phyloP scores from a whole-genome alignment of 1,140 invertebrate species.

The Bradysia coprophila region DNA sequence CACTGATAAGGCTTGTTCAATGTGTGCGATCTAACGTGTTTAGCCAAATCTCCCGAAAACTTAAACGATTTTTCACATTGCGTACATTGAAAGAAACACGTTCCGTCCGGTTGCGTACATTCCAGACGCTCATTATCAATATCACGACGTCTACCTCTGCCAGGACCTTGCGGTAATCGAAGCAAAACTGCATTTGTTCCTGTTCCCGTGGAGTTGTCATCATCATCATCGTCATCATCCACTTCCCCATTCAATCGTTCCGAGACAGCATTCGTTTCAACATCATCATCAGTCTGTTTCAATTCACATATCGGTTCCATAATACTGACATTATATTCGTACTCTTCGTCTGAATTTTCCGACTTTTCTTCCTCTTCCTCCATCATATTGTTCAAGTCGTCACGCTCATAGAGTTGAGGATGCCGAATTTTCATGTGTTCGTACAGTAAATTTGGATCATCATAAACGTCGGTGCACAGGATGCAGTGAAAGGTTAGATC shows the following conservation, averaged over 20 bases:
- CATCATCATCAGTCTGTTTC: constrained; percentile 5
- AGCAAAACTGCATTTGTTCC: background rate
- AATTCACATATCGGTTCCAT: constrained; percentile 20
- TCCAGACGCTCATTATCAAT: constrained; percentile 3
- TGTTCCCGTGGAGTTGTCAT: background rate
- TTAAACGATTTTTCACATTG: constrained; percentile 39
- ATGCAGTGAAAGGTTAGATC: constrained; percentile 23
- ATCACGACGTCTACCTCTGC: constrained; percentile 8
- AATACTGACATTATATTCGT: constrained; percentile 16
- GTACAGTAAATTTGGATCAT: constrained; percentile 16
- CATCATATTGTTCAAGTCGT: background rate
- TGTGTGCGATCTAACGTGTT: constrained; percentile 30
- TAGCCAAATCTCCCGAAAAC: constrained; percentile 35
- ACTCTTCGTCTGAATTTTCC: constrained; percentile 4
- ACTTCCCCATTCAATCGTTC: background rate
- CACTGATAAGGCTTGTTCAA: constrained; percentile 32
- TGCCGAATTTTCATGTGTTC: constrained; percentile 20
- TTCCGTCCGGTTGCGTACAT: constrained; percentile 7
- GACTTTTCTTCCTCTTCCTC: constrained; percentile 1
- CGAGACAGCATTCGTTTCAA: constrained; percentile 2
- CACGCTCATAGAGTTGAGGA: constrained; percentile 7
- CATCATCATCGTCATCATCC: background rate
- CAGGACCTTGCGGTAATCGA: constrained; percentile 3
- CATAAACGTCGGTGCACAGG: constrained; percentile 17
- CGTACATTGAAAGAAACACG: constrained; percentile 27